Conservation (phyloP, 2,113 vertebrate species). For the Sorex fumeus region DNA sequence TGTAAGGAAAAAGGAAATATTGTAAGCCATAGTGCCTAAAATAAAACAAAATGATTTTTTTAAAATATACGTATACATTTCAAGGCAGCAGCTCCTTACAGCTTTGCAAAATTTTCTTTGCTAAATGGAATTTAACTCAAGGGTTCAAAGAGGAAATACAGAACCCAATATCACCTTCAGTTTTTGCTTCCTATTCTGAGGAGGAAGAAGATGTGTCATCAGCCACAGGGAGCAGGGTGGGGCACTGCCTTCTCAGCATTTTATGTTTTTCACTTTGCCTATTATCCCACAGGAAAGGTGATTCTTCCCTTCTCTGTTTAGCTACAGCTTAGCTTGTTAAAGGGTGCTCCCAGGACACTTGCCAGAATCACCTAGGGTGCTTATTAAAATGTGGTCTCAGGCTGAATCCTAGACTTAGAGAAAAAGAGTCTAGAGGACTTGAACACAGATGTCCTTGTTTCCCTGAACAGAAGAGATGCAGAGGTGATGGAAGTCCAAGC, state of each 20-base stretch:
- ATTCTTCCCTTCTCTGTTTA: not conserved
- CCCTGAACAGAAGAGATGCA: not conserved
- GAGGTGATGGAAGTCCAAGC: not conserved
- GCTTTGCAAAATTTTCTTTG: not conserved
- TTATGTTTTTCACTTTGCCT: not conserved
- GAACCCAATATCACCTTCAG: not conserved
- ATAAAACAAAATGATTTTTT: no score
- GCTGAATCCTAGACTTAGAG: not conserved
- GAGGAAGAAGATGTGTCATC: not conserved
- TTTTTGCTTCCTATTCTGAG: not conserved
- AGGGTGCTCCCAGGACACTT: not conserved
- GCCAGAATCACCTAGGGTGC: not conserved
- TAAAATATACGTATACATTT: not conserved
- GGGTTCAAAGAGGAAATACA: not conserved
- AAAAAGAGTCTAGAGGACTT: not conserved
- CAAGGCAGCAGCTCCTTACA: no score
- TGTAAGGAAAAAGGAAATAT: not conserved
- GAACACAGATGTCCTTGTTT: not conserved
- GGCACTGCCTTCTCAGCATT: not conserved
- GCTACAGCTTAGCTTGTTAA: not conserved
- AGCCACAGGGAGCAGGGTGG: not conserved
- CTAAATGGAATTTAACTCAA: not conserved
- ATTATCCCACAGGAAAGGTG: not conserved
- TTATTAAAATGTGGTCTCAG: not conserved
- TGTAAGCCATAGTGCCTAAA: no score